Percentiles rank a stretch among this genome's conserved stretches.
phyloP scores from a whole-genome alignment of 2,888 invertebrate genomes.

The Drosophila heteroneura region DNA sequence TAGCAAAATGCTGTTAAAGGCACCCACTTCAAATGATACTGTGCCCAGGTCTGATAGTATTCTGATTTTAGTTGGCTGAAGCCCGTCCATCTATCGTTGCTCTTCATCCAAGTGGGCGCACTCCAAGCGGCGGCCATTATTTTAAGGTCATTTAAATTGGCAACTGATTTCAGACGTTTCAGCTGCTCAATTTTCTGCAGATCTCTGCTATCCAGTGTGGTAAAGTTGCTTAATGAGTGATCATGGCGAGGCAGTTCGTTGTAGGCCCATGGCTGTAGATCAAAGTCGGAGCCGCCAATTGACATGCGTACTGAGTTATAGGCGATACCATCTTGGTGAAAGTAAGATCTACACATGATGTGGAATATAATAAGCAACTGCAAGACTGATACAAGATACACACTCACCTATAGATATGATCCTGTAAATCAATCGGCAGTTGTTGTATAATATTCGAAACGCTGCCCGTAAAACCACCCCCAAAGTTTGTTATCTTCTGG shows the following conservation, averaged over 20 bases:
- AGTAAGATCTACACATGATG: conserved; percentile 89
- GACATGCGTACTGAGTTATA: conserved; percentile 93
- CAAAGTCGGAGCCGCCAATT: conserved; percentile 95
- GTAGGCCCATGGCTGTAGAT: conserved; percentile 92
- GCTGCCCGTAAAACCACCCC: conserved; percentile 94
- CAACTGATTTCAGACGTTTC: conserved; percentile 70
- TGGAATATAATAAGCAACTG: background rate
- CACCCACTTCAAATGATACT: conserved; percentile 90
- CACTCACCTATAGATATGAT: conserved; percentile 82
- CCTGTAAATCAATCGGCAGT: conserved; percentile 71
- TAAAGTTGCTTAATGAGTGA: conserved; percentile 88
- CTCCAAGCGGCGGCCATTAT: conserved; percentile 87
- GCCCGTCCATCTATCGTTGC: conserved; percentile 87
- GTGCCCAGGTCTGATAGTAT: conserved; percentile 92
- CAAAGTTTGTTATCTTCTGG: conserved; percentile 93
- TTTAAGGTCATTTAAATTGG: conserved; percentile 73
- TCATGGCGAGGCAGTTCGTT: conserved; percentile 88
- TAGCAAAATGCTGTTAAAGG: background rate
- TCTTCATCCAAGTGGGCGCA: conserved; percentile 91
- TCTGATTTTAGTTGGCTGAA: conserved; percentile 86
- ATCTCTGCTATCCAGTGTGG: conserved; percentile 83
- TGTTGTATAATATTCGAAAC: conserved; percentile 84
- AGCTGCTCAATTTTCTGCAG: conserved; percentile 81
- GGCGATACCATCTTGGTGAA: conserved; percentile 89
- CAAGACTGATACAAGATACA: background rate